A percentile compares a stretch with the other conserved stretches of the same genome.
phyloP scores from a whole-genome alignment of 2,113 vertebrate species.

The Scomber scombrus region DNA sequence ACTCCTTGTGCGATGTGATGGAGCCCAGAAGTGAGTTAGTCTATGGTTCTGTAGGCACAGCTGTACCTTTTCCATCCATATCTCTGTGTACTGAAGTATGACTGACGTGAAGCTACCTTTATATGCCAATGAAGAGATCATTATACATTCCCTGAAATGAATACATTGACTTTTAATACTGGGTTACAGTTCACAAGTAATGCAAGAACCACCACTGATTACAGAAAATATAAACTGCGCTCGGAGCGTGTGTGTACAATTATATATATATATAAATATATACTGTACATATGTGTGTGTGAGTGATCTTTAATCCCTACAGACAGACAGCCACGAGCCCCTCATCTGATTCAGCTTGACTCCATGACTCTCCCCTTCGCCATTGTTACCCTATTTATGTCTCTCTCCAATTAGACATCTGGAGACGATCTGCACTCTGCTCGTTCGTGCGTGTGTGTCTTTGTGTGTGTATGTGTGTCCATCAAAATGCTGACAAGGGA shows the following conservation, averaged over 20 bases:
- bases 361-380: conserved; percentile 20
- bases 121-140: too few relatives aligned
- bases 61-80: too few relatives aligned
- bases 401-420: conserved; percentile 77
- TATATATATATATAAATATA: not conserved
- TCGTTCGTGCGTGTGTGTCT: conserved; percentile 39
- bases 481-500: conserved; percentile 47
- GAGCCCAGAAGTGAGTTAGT: too few relatives aligned
- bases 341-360: conserved; percentile 61
- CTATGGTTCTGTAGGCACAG: too few relatives aligned
- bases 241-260: not conserved
- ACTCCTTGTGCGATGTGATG: too few relatives aligned
- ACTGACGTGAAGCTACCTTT: too few relatives aligned
- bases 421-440: conserved; percentile 67
- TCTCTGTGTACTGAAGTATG: too few relatives aligned
- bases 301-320: conserved; percentile 14
- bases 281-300: not conserved
- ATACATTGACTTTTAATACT: too few relatives aligned
- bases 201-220: too few relatives aligned
- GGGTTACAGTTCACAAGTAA: too few relatives aligned
- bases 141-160: too few relatives aligned
- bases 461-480: not conserved
- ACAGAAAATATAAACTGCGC: not conserved
- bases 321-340: conserved; percentile 54
- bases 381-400: conserved; percentile 74